Evolutionary conservation across 1,140 invertebrate species (phyloP), one percentile per base, ranked within the genome.

Genomic region (Procambarus clarkii): DNA sequence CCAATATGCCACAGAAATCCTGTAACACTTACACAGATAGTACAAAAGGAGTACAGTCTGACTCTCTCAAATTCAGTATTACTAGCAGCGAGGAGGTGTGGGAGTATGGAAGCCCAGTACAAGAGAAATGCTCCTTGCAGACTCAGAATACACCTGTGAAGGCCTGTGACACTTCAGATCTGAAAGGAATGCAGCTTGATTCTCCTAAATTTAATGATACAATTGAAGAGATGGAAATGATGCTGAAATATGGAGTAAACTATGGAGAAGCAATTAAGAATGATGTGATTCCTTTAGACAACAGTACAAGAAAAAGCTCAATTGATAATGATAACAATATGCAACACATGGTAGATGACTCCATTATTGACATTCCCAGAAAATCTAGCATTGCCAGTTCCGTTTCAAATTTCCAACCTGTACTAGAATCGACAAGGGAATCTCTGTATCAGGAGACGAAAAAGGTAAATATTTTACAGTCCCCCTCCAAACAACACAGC

Each of bases 201-300:
- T 60, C 50, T 86, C 69, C 44, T n/a, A 86, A 50, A 76, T 86
- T 86, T 44, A 86, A 86, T 86, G 83, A 86, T 86, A 86, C 83
- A 24, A 45, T 86, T 45, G 83, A 86, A 76, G 83, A 86, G n/a
- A 86, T 86, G 69, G 83, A 86, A 45, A 86, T 86, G 83, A 71
- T 86, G 46, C 46, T 86, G 13, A 86, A 86, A 54, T 86, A 86
- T 86, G 83, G 83, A 1, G 7, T 86, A 8, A 45, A 76, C 48
- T 86, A 86, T 86, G 83, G 60, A 15, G 83, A 86, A 76, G 34
- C 5, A 50, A 76, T 2, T 0, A 2, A 46, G 69, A 50, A 85
- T 3, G 2, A 18, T 15, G 18, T 21, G 21, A 18, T 69, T 69
- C 11, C 0, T 0, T 4, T 21, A 34, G 69, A 34, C 8, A 34